These are phyloP conservation scores for Ahaetulla prasina DNA, from an alignment of 2,113 vertebrate genomes.

Conservation along the genomic window DNA sequence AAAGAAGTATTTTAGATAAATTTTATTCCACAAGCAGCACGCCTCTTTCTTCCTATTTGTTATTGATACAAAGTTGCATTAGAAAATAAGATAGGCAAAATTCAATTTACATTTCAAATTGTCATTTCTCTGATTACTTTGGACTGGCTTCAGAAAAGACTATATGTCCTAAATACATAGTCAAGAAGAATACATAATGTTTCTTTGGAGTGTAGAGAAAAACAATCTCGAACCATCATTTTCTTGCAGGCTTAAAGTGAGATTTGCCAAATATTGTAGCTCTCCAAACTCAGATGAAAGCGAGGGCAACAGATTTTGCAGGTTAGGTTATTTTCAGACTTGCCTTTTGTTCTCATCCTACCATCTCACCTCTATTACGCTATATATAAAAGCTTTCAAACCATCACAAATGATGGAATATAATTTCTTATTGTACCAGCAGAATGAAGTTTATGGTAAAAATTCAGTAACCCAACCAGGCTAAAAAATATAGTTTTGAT, in stretches of 20 bases:
- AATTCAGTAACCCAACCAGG: not conserved
- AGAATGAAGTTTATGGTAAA: conserved; percentile 7
- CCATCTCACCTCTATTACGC: conserved; percentile 10
- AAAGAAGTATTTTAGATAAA: not conserved
- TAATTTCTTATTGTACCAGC: conserved; percentile 20
- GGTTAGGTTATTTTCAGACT: conserved; percentile 15
- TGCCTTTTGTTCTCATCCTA: not conserved
- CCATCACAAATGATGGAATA: not conserved
- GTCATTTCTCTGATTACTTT: conserved; percentile 8
- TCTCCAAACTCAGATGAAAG: conserved; percentile 1
- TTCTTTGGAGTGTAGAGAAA: not conserved
- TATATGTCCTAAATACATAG: not conserved
- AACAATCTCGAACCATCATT: not conserved
- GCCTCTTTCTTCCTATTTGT: conserved; percentile 3
- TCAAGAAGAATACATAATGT: not conserved
- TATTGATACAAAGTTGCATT: not conserved
- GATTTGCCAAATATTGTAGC: not conserved
- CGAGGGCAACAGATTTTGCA: conserved; percentile 19
- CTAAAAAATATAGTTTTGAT: not conserved
- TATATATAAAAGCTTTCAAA: conserved; percentile 23
- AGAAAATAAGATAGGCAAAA: not conserved
- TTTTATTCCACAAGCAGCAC: not conserved
- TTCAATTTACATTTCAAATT: not conserved
- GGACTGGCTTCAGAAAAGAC: conserved; percentile 14
- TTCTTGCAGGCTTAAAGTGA: not conserved